phyloP scores from a whole-genome alignment of 1,140 invertebrate species.

The Mya arenaria region DNA sequence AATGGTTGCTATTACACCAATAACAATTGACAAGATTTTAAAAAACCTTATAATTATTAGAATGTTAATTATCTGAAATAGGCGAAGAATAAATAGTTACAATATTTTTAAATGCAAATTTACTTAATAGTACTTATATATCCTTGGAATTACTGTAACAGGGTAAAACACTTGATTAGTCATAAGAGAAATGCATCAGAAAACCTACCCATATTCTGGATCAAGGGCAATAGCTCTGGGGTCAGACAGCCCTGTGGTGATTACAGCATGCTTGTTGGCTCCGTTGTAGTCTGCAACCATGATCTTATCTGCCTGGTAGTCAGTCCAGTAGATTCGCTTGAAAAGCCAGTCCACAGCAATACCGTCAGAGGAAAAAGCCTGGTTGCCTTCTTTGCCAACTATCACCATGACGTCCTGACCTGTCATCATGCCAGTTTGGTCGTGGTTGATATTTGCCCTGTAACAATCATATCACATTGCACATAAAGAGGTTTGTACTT shows the following conservation, averaged over 20 bases:
- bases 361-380: slow-evolving; percentile 93
- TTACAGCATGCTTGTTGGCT: slow-evolving; percentile 91
- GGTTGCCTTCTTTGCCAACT: slow-evolving; percentile 86
- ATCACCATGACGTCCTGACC: slow-evolving; percentile 84
- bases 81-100: too few species aligned
- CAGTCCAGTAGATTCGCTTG: slow-evolving; percentile 98
- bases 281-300: slow-evolving; percentile 90
- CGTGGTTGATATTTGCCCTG: too few species aligned
- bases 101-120: too few species aligned
- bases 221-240: slow-evolving; percentile 97
- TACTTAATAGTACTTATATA: too few species aligned
- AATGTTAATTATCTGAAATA: too few species aligned
- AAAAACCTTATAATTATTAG: background rate
- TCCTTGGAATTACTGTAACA: too few species aligned
- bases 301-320: slow-evolving; percentile 94
- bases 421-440: too few species aligned
- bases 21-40: background rate
- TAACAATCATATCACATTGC: too few species aligned
- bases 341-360: slow-evolving; percentile 98
- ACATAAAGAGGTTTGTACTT: too few species aligned
- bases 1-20: background rate
- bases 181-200: background rate
- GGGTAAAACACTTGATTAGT: too few species aligned
- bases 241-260: slow-evolving; percentile 92
- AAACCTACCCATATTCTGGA: slow-evolving; percentile 92